Base-by-base conservation (phyloP, 37 sponge, comb jelly and placozoan species). In the Spongia lamella region DNA sequence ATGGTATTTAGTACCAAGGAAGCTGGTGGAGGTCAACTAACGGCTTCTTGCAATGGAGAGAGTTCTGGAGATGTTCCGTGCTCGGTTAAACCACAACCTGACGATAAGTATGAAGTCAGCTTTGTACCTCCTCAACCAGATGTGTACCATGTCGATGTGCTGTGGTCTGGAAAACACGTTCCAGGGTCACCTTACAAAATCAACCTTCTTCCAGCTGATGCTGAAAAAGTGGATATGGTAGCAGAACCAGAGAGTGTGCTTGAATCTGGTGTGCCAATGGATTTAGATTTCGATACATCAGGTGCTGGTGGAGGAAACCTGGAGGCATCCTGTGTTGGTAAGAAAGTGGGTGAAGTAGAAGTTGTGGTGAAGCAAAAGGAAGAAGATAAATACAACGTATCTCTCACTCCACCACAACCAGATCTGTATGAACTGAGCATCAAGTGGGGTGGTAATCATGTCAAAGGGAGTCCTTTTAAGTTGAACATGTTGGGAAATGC, bases 301-400 rank as follows among this genome's bases (percentile, higher is more conserved):
- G 34, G 72, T 56, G 91, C 91, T 16, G 89, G 89, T 0, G 76
- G 83, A 27, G 89, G 89, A 0, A 52, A 47, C 3, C 68, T 89
- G 33, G 61, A 43, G n/a, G 84, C 72, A 15, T 61, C 53, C 16
- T 73, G 61, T 7, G 39, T 38, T 7, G 89, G 89, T 9, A 68
- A 83, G 17, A 55, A 36, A 20, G 33, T 21, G 17, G 80, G 80
- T 15, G 67, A 62, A 0, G 65, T 51, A 9, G 70, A 73, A n/a
- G 59, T 75, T 4, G 11, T 54, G 1, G 63, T 89, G 15, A 57
- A 49, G 0, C 84, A 83, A 50, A 61, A 62, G 24, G 63, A 73
- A 35, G 68, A 73, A 0, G 53, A 74, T 27, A 58, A 69, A 6
- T 89, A 68, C 68, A 70, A 49, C 2, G 78, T 78, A 2, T 58